Conservation (phyloP, 2,888 invertebrate genomes). For the Lepidonotus clava region DNA sequence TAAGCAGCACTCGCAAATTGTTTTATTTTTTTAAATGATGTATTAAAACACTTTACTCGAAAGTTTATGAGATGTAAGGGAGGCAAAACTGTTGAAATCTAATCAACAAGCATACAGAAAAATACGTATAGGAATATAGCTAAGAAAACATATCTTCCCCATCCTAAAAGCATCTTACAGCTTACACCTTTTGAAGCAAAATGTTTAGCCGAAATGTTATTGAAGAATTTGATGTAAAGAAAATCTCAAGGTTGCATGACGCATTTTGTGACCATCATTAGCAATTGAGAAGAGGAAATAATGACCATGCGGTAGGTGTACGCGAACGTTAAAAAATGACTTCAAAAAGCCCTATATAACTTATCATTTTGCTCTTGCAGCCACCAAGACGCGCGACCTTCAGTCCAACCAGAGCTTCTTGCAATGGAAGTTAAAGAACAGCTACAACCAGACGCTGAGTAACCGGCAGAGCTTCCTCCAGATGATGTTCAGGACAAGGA, state of each 20-base stretch:
- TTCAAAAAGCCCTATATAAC: too few relatives aligned
- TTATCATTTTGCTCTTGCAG: conserved; percentile 67
- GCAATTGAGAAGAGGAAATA: too few relatives aligned
- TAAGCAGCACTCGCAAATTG: conserved; percentile 59
- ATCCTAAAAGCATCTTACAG: too few relatives aligned
- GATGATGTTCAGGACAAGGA: conserved; percentile 94
- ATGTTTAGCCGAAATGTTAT: too few relatives aligned
- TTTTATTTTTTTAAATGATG: background rate
- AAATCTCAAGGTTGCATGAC: too few relatives aligned
- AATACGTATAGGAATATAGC: too few relatives aligned
- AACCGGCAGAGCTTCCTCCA: conserved; percentile 87
- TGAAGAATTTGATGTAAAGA: too few relatives aligned
- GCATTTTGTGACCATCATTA: too few relatives aligned
- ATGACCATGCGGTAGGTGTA: too few relatives aligned
- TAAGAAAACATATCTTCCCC: too few relatives aligned
- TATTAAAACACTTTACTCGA: background rate
- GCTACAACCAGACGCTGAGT: conserved; percentile 66
- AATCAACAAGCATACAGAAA: background rate
- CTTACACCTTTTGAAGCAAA: too few relatives aligned
- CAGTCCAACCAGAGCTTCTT: conserved; percentile 96
- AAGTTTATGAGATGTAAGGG: background rate
- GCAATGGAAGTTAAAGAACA: conserved; percentile 90
- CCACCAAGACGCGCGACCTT: conserved; percentile 84
- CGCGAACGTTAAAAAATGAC: too few relatives aligned
- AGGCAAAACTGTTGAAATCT: background rate